These are phyloP conservation scores for Caenorhabditis sp. DNA, from an alignment of 2,888 invertebrate species.

Conservation along the genomic window DNA sequence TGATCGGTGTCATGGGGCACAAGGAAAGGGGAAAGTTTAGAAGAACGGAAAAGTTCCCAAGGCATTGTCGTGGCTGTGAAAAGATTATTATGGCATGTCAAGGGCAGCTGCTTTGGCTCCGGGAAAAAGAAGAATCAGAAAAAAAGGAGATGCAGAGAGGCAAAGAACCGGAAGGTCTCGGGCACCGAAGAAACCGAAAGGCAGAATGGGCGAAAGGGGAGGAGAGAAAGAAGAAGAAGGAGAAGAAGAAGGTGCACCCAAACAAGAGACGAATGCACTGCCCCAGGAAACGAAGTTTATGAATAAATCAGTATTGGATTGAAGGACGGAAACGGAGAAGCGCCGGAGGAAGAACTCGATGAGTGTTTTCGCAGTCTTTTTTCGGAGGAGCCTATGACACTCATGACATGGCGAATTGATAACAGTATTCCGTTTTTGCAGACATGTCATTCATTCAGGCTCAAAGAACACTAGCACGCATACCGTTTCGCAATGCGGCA, in stretches of 20 bases:
- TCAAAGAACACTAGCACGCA: neutral
- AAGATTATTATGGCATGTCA: conserved; percentile 30
- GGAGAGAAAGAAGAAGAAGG: too few species aligned
- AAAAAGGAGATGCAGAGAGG: conserved; percentile 13
- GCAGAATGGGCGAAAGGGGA: too few species aligned
- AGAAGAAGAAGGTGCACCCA: conserved; percentile 34
- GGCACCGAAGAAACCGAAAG: conserved; percentile 33
- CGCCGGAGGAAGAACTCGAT: conserved; percentile 1
- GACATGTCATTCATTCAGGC: neutral
- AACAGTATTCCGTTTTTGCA: neutral
- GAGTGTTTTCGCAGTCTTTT: neutral
- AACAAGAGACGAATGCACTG: conserved; percentile 6
- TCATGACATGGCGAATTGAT: conserved; percentile 3
- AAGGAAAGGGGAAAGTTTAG: neutral
- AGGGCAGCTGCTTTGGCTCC: conserved; percentile 30
- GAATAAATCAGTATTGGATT: conserved; percentile 20
- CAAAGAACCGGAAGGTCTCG: conserved; percentile 30
- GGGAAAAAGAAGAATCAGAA: conserved; percentile 4
- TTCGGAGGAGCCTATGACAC: conserved; percentile 6
- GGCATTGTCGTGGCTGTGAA: neutral
- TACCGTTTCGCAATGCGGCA: neutral
- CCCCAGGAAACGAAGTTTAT: conserved; percentile 12
- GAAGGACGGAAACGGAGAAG: neutral
- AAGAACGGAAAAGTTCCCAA: neutral
- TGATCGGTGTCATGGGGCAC: neutral